These are phyloP conservation scores for Engraulis encrasicolus DNA, from an alignment of 2,113 vertebrate genomes.

Conservation along the genomic window DNA sequence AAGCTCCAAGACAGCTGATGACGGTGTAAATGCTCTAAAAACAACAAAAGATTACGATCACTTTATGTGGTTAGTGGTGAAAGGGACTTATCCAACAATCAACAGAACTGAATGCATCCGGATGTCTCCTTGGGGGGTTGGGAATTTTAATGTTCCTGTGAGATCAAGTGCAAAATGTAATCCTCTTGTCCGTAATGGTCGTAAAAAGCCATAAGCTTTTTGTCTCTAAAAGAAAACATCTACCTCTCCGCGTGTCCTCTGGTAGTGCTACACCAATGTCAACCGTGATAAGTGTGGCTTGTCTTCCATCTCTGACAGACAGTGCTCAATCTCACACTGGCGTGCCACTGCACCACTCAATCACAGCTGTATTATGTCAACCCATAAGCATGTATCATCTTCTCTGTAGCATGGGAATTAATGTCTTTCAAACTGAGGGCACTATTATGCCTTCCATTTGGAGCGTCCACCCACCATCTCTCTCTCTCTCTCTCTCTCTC, in stretches of 20 bases:
- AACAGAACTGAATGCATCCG: neutral
- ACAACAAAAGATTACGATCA: conserved; percentile 6
- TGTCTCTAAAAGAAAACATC: neutral
- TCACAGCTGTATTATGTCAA: neutral
- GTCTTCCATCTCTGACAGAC: neutral
- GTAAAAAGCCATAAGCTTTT: neutral
- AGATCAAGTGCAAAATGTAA: conserved; percentile 14
- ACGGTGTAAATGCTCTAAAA: neutral
- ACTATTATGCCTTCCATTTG: neutral
- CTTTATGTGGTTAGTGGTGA: neutral
- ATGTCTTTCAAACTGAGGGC: neutral
- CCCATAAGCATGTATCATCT: neutral
- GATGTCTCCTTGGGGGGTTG: neutral
- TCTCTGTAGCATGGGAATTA: neutral
- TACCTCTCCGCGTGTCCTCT: neutral
- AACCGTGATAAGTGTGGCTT: neutral
- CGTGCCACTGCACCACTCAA: neutral
- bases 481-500: no score
- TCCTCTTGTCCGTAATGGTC: conserved; percentile 26
- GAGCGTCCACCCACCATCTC: neutral
- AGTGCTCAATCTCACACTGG: neutral
- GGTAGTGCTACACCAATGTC: neutral
- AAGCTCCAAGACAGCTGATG: neutral
- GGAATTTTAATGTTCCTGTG: conserved; percentile 7
- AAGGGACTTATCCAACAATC: neutral